Percentiles rank a stretch among this genome's conserved stretches.
Conservation (phyloP, 2,888 invertebrate genomes). For the Andrena haemorrhoa region DNA sequence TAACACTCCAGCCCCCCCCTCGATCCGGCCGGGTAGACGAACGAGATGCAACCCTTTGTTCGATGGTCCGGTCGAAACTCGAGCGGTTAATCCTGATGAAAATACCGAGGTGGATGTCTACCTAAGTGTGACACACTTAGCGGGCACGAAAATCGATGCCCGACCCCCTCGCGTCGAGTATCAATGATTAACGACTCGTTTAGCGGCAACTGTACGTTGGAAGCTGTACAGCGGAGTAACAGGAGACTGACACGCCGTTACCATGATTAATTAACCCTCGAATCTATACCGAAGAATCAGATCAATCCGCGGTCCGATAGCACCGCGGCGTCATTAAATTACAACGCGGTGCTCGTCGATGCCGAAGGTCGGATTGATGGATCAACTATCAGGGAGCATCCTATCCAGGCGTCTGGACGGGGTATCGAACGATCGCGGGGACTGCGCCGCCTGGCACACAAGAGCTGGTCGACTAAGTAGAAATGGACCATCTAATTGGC, state of each 20-base stretch:
- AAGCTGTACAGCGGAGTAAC: slow-evolving; percentile 17
- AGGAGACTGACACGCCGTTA: slow-evolving; percentile 49
- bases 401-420: slow-evolving; percentile 13
- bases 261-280: slow-evolving; percentile 61
- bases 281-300: slow-evolving; percentile 37
- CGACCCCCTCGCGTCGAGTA: slow-evolving; percentile 38
- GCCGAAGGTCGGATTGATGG: slow-evolving; percentile 26
- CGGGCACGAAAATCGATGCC: slow-evolving; percentile 43
- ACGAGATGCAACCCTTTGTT: background rate
- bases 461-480: background rate
- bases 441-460: background rate
- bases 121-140: slow-evolving; percentile 34
- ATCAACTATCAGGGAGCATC: slow-evolving; percentile 9
- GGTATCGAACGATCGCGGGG: slow-evolving; percentile 1
- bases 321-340: slow-evolving; percentile 23
- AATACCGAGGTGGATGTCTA: slow-evolving; percentile 6
- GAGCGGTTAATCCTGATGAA: slow-evolving; percentile 22
- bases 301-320: slow-evolving; percentile 44
- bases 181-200: slow-evolving; percentile 57
- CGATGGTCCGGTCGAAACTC: slow-evolving; percentile 1
- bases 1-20: slow-evolving; percentile 21
- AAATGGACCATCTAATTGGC: slow-evolving; percentile 6
- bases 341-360: slow-evolving; percentile 24
- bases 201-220: slow-evolving; percentile 16
- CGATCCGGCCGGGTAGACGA: background rate